A percentile compares a stretch with the other conserved stretches of the same genome.
Evolutionary conservation across 2,797 vertebrate species (phyloP).

Genomic region (Acanthiza pusilla): DNA sequence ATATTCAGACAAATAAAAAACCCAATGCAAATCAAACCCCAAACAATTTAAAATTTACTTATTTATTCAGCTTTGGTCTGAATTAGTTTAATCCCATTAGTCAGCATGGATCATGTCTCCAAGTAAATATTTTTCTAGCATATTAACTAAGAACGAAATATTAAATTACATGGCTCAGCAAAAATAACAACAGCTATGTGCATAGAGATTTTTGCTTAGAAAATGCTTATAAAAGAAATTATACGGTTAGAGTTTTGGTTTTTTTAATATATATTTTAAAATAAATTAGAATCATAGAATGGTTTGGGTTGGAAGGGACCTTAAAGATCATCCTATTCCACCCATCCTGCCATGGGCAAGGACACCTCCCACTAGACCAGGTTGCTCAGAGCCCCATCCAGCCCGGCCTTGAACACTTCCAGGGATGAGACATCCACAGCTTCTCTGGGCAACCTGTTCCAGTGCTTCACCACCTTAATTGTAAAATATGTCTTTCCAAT

Average conservation of each 20-base stretch:
- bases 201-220: not conserved
- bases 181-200: not conserved
- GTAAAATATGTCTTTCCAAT: not conserved
- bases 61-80: not conserved
- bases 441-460: not conserved
- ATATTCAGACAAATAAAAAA: not conserved
- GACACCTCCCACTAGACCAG: not conserved
- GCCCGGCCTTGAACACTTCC: not conserved
- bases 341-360: accelerated
- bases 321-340: not conserved
- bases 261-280: not conserved
- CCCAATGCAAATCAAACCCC: not conserved
- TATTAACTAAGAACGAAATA: slow-evolving; percentile 3
- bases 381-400: not conserved
- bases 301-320: not conserved
- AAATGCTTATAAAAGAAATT: not conserved
- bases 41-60: not conserved
- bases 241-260: accelerated
- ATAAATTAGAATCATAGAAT: not conserved
- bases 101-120: slow-evolving; percentile 36
- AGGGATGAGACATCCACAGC: not conserved
- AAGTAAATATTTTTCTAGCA: slow-evolving; percentile 37
- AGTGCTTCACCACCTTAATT: not conserved
- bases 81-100: not conserved
- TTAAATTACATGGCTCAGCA: not conserved